phyloP scores from a whole-genome alignment of 2,888 invertebrate genomes.

The Incurvaria masculella region DNA sequence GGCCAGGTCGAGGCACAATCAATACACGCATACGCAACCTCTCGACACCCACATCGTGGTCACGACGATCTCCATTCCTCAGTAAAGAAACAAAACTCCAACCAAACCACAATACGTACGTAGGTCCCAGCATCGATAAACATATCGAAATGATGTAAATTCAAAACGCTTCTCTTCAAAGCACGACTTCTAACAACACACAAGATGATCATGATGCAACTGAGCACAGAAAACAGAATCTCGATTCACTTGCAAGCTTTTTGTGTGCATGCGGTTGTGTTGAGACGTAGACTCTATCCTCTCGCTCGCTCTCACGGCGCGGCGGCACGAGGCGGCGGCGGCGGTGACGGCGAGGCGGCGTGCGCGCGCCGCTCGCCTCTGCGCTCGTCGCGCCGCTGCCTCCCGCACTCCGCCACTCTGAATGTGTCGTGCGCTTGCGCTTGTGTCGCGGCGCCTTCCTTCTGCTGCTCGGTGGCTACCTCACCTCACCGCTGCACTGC shows the following conservation, averaged over 20 bases:
- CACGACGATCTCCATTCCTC: neutral
- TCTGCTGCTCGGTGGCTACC: neutral
- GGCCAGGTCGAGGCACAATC: no score
- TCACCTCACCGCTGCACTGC: neutral
- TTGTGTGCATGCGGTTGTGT: constrained; percentile 52
- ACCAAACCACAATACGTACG: neutral
- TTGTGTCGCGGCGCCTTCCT: neutral
- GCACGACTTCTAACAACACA: constrained; percentile 57
- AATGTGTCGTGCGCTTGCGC: neutral
- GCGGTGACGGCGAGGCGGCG: neutral
- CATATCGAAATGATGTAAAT: constrained; percentile 37
- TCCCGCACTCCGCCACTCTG: constrained; percentile 18
- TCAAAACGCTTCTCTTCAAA: constrained; percentile 58
- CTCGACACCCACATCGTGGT: no score
- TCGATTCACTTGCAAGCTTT: constrained; percentile 57
- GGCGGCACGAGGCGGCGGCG: constrained; percentile 1
- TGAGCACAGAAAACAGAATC: constrained; percentile 55
- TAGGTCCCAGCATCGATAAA: neutral
- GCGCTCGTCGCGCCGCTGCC: constrained; percentile 15
- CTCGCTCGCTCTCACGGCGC: constrained; percentile 28
- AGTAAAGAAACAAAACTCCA: neutral
- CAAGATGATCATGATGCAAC: constrained; percentile 53
- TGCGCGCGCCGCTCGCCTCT: constrained; percentile 15
- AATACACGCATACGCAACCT: no score
- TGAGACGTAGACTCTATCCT: constrained; percentile 34